Base-by-base conservation (phyloP, 2,113 vertebrate genomes). In the Salvelinus fontinalis region DNA sequence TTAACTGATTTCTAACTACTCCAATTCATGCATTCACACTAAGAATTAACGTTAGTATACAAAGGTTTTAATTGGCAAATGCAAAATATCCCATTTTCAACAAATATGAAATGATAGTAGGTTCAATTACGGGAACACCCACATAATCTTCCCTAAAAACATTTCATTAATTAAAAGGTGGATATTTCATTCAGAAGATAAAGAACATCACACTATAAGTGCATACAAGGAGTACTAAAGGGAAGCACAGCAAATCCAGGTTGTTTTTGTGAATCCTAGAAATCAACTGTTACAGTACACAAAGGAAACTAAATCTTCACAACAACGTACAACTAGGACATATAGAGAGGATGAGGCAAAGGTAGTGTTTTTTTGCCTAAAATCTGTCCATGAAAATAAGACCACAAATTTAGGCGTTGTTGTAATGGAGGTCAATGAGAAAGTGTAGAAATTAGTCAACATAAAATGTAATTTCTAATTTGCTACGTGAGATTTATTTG, bases 51-150 rank as follows among this genome's bases (percentile, higher is more conserved):
- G 26, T 26, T 60, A n/a, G 59, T 60, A 60, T 60, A 89, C 89
- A 82, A 79, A 1, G 0, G 49, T 87, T 90, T 85, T 80, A 76
- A 88, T 90, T 90, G 73, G 78, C 72, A 83, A 83, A 86, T 78
- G 70, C 71, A 83, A 85, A 84, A 86, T 84, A 87, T 84, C 70
- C 78, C 78, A 89, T 66, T 75, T 78, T 75, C 69, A 75, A 80
- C 75, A 79, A 75, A 68, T 74, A 71, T 71, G 59, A 68, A 49
- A 60, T 81, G n/a, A 24, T 73, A 24, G 18, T 4, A 66, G 29
- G 69, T 39, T 80, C 26, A 44, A 70, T 62, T 74, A 77, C 14
- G 49, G 6, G 27, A 74, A 70, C 16, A 57, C 65, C 54, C 62
- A 74, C 70, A 51, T 72, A 44, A 57, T 44, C 44, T 62, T 70